Evolutionary conservation across 2,888 invertebrate species (phyloP), one percentile per base, ranked within the genome.

Genomic region (Coremacera marginata): DNA sequence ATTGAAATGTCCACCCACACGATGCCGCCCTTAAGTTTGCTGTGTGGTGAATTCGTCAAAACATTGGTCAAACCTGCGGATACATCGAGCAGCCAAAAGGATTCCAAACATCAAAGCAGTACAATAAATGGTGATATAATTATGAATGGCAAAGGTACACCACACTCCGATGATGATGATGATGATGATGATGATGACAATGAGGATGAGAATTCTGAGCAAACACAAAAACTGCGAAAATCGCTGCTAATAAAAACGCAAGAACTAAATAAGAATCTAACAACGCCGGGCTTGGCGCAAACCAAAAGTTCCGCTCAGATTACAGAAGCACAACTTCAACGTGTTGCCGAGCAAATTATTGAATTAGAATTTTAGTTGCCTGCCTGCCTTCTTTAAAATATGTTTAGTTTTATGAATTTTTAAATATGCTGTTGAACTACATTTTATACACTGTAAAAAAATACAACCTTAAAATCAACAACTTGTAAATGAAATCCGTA

Each of bases 1-100:
- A 86, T 88, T 80, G 86, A 86, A 78, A 85, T 89, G 85, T 84
- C 89, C 75, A 84, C 87, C 72, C 88, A 89, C 80, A 88, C 89
- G 44, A 89, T 89, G 89, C 88, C 89, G 25, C 87, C 89, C 25
- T 81, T 88, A 79, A 88, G 86, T 81, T 81, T 88, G 75, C 81
- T 89, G 37, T 88, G 86, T 78, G 83, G 83, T 62, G 87, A 88
- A 78, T 88, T 88, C 76, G 80, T 88, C 4, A 87, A 88, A 81
- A 84, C 87, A 55, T 81, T 88, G 78, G 81, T 87, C 16, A 84
- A 83, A 80, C 80, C 82, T 31, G 80, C 83, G 22, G 85, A 85
- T 16, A 62, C 72, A 51, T 11, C 63, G 4, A 60, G n/a, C 3
- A 44, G 44, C 14, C 44, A 14, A 14, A 44, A 31, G 14, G 44